Evolutionary conservation across 1,140 invertebrate genomes (phyloP).

Genomic region (Listronotus bonariensis): DNA sequence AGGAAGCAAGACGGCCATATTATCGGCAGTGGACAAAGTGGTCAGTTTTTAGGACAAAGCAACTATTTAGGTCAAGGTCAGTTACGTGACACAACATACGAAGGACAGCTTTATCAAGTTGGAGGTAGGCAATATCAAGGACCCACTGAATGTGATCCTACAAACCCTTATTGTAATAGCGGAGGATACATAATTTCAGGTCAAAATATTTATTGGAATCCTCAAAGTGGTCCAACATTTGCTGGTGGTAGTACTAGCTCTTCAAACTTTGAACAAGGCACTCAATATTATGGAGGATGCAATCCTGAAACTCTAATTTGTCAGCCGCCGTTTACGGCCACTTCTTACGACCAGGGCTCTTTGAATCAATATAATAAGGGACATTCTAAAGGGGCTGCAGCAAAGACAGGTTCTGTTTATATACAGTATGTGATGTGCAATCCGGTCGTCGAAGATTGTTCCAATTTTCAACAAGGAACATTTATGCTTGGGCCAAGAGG

Average conservation of each 20-base stretch:
- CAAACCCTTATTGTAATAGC: constrained; percentile 14
- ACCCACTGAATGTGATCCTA: constrained; percentile 4
- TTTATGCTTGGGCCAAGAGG: constrained; percentile 24
- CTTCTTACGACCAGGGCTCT: neutral
- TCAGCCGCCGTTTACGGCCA: neutral
- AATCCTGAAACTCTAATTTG: constrained; percentile 16
- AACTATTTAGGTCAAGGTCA: neutral
- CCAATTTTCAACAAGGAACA: constrained; percentile 23
- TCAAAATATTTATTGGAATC: constrained; percentile 8
- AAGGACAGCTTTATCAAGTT: neutral
- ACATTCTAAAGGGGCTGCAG: neutral
- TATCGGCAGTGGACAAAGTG: neutral
- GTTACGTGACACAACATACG: neutral
- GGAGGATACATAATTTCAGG: constrained; percentile 19
- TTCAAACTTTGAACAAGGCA: neutral
- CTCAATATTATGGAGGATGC: constrained; percentile 5
- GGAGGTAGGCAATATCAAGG: neutral
- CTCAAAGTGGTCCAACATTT: neutral
- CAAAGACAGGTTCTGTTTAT: constrained; percentile 10
- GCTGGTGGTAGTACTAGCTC: neutral
- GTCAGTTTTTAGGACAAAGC: neutral
- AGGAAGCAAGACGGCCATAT: neutral
- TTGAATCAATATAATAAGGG: neutral
- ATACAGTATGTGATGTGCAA: constrained; percentile 34
- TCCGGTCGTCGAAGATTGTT: constrained; percentile 27